Conservation (phyloP, 2,888 invertebrate species). For the Drosophila hawaiiensis region DNA sequence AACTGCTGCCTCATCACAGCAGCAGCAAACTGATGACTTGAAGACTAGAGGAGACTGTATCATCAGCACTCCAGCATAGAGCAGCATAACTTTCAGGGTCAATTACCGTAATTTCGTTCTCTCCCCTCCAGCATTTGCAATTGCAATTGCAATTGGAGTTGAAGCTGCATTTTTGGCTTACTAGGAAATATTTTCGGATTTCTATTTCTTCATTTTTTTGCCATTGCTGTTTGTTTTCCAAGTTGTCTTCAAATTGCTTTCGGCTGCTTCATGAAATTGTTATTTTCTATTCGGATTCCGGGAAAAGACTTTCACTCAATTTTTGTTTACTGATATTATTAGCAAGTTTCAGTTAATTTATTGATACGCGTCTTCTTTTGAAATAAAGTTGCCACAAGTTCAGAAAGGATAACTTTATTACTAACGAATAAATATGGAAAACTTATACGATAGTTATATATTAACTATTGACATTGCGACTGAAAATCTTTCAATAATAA, state of each 20-base stretch:
- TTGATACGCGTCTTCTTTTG: background rate
- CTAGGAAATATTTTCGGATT: constrained; percentile 52
- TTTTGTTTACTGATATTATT: constrained; percentile 16
- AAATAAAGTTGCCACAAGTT: background rate
- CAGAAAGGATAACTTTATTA: background rate
- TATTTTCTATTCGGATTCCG: constrained; percentile 2
- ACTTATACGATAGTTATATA: background rate
- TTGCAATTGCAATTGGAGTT: constrained; percentile 27
- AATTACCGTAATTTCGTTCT: constrained; percentile 60
- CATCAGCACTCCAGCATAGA: constrained; percentile 34
- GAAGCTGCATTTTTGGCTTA: constrained; percentile 44
- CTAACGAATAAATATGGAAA: background rate
- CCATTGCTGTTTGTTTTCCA: constrained; percentile 37
- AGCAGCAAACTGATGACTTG: constrained; percentile 18
- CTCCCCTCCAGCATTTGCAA: constrained; percentile 14
- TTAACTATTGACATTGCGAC: background rate
- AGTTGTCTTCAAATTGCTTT: constrained; percentile 59
- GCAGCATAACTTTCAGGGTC: constrained; percentile 64
- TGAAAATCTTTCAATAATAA: background rate
- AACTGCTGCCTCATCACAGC: constrained; percentile 62
- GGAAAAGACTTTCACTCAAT: constrained; percentile 45
- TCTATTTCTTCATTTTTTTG: constrained; percentile 12
- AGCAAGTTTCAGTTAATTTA: constrained; percentile 26
- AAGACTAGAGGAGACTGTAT: constrained; percentile 4
- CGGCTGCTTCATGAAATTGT: constrained; percentile 1